These are phyloP conservation scores for Euplagia quadripunctaria DNA, from an alignment of 2,888 invertebrate genomes.

Conservation along the genomic window DNA sequence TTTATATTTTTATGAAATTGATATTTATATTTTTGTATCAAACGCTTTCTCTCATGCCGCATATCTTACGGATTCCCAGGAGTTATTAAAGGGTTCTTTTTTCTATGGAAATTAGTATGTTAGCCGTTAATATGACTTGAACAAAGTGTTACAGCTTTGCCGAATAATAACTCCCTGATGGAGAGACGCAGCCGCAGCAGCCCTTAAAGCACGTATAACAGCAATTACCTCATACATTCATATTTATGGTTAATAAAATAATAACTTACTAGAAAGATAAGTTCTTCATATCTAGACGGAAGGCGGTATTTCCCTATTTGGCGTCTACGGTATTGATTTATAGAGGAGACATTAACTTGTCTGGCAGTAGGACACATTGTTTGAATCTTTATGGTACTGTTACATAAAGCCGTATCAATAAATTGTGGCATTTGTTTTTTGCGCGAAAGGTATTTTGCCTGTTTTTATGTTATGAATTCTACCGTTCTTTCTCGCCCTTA, in stretches of 20 bases:
- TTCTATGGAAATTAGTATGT: too few relatives aligned
- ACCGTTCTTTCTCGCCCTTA: slow-evolving; percentile 27
- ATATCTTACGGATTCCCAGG: neutral
- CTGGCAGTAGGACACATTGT: slow-evolving; percentile 36
- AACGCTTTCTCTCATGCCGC: neutral
- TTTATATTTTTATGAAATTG: too few relatives aligned
- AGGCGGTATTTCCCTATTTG: slow-evolving; percentile 23
- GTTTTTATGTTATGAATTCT: slow-evolving; percentile 31
- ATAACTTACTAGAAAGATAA: slow-evolving; percentile 12
- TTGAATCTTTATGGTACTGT: slow-evolving; percentile 39
- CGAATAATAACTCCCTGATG: neutral
- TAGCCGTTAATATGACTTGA: too few relatives aligned
- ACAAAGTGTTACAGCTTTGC: too few relatives aligned
- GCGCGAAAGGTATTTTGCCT: slow-evolving; percentile 26
- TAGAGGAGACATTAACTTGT: slow-evolving; percentile 31
- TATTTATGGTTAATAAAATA: slow-evolving; percentile 10
- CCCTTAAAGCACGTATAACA: neutral
- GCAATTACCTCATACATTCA: slow-evolving; percentile 3
- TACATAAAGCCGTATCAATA: slow-evolving; percentile 40
- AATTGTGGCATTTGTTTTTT: slow-evolving; percentile 36
- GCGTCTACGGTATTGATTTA: slow-evolving; percentile 36
- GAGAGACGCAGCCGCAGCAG: neutral
- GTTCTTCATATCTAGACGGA: slow-evolving; percentile 16
- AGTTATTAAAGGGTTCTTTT: neutral
- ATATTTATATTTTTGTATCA: neutral